A percentile compares a stretch with the other conserved stretches of the same genome.
These are phyloP conservation scores for Apis dorsata DNA, from an alignment of 1,140 invertebrate genomes.

Conservation along the genomic window DNA sequence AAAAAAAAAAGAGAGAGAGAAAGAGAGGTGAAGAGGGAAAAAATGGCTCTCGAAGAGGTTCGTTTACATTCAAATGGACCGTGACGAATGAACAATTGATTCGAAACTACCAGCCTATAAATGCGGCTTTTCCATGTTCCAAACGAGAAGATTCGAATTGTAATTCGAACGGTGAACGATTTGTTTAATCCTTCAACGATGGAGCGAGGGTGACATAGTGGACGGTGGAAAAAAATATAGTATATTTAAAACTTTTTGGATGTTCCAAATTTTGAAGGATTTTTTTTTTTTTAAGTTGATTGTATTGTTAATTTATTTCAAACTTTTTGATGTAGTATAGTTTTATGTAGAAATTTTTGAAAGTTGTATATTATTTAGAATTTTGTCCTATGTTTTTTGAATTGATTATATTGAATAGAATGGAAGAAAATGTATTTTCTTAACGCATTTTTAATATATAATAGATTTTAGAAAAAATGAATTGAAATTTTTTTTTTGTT, in stretches of 20 bases:
- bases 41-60: neutral
- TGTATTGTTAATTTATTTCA: no score
- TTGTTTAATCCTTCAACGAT: neutral
- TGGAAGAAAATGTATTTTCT: no score
- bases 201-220: neutral
- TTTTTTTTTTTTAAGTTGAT: no score
- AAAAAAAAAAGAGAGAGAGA: neutral
- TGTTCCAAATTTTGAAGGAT: neutral
- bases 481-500: no score
- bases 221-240: neutral
- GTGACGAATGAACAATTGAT: slow-evolving; percentile 34
- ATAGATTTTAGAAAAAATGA: no score
- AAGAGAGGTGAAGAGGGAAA: no score
- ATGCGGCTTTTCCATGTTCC: slow-evolving; percentile 3
- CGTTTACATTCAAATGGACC: slow-evolving; percentile 31
- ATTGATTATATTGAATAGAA: no score
- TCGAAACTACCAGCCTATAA: slow-evolving; percentile 8
- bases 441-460: no score
- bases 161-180: neutral
- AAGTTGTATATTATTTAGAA: no score
- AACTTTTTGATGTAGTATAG: no score
- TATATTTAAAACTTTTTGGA: neutral
- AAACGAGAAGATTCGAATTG: neutral
- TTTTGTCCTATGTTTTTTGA: no score
- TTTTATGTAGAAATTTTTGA: no score